A percentile compares a stretch with the other conserved stretches of the same genome.
Evolutionary conservation across 2,888 invertebrate genomes (phyloP).

Genomic region (Melinaea menophilus): DNA sequence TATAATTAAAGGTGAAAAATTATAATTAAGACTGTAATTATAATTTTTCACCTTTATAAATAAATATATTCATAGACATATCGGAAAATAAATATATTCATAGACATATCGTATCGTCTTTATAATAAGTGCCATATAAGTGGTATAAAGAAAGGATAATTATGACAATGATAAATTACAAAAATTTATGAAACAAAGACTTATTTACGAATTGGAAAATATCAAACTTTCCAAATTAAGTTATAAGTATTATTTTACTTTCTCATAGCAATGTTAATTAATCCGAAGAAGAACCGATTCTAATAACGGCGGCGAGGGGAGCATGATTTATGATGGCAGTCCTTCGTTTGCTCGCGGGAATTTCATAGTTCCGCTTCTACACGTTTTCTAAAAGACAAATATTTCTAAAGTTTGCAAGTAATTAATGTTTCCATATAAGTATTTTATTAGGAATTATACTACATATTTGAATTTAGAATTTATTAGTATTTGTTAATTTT

Average conservation of each 20-base stretch:
- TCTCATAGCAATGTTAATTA: constrained; percentile 36
- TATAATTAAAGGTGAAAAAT: too few species aligned
- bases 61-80: too few species aligned
- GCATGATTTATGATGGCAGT: constrained; percentile 38
- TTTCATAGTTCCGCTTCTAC: constrained; percentile 22
- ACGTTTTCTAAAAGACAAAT: constrained; percentile 1
- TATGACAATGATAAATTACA: not conserved
- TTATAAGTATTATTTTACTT: constrained; percentile 23
- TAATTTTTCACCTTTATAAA: too few species aligned
- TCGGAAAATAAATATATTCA: too few species aligned
- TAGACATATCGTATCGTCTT: too few species aligned
- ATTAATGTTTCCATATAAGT: too few species aligned
- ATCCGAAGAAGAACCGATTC: constrained; percentile 34
- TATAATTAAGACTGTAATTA: too few species aligned
- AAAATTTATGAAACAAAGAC: not conserved
- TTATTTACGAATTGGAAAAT: too few species aligned
- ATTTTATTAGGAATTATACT: too few species aligned
- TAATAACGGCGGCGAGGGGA: constrained; percentile 34
- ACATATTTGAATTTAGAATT: too few species aligned
- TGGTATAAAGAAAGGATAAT: constrained; percentile 2
- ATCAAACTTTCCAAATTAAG: constrained; percentile 16
- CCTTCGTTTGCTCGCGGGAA: constrained; percentile 32
- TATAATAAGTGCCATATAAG: not conserved
- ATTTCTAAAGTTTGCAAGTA: not conserved
- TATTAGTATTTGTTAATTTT: too few species aligned